Base-by-base conservation (phyloP, 2,113 vertebrate species). In the Cephalopterus ornatus region DNA sequence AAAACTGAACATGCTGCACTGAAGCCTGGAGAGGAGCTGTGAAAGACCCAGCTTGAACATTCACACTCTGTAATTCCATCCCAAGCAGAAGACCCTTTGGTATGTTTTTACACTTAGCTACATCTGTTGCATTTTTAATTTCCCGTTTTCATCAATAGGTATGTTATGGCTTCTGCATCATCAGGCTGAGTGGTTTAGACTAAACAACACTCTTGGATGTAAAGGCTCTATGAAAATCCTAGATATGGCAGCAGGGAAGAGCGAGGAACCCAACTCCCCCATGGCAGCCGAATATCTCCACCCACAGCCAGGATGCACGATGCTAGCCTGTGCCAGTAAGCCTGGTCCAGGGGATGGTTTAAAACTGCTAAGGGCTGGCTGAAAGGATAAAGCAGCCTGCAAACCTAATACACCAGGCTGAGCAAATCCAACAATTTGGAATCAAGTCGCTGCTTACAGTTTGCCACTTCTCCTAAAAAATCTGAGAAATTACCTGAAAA, bases 241-340 rank as follows among this genome's bases (percentile, higher is more conserved):
- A 53, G 68, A 5, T 41, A 19, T 1, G 6, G 39, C 79, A 92
- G 53, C 62, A 91, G 47, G 44, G 21, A 35, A 55, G 61, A 82
- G 44, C 0, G 0, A 82, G 46, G 63, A 58, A 12, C 35, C 5
- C 2, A 22, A 5, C 33, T 62, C 14, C 37, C 12, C n/a, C 2
- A 0, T 11, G 21, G 39, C 49, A 67, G 61, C 42, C 9, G 39
- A 67, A 0, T 24, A 16, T 47, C 53, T 42, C 63, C 77, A 53
- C 33, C 20, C 52, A 5, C 27, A 26, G 52, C 1, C 33, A 22
- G 56, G 49, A 50, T 53, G 23, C 11, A 1, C 73, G 2, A 4
- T n/a, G 49, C 62, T 9, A 14, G 7, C 23, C 53, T 19, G 41
- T 21, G 44, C 33, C 6, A 2, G 12, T 9, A 65, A 77, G 32